Conservation (phyloP, 2,888 invertebrate genomes). For the Cantharis nigra region DNA sequence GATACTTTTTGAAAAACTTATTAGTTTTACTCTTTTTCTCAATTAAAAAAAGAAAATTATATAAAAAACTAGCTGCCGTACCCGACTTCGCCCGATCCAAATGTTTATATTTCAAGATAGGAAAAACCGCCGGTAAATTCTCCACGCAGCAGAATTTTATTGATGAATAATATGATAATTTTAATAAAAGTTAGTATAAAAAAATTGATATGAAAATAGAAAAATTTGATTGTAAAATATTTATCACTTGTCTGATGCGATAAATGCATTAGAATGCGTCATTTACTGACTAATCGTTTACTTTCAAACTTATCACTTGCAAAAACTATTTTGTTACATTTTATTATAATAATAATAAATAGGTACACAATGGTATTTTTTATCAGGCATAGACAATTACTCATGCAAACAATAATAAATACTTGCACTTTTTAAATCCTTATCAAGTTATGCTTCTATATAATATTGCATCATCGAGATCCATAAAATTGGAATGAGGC, state of each 20-base stretch:
- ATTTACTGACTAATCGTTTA: background rate
- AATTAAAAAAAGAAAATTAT: no score
- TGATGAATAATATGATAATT: no score
- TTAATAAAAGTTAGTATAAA: no score
- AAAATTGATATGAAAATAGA: background rate
- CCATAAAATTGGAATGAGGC: background rate
- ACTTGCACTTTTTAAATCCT: background rate
- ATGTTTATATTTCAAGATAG: no score
- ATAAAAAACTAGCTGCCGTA: no score
- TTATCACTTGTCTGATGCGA: background rate
- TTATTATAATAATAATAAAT: background rate
- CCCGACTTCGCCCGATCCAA: no score
- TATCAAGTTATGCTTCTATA: background rate
- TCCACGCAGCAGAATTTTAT: no score
- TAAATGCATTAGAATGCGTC: background rate
- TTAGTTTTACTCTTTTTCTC: no score
- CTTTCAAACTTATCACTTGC: background rate
- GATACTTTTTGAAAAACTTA: background rate
- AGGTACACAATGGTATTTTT: background rate
- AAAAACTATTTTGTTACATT: background rate
- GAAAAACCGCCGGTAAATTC: no score
- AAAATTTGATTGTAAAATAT: background rate
- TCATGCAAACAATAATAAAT: background rate
- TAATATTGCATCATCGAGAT: background rate
- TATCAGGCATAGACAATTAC: background rate